A percentile compares a stretch with the other conserved stretches of the same genome.
These are phyloP conservation scores for Drosophila tristis DNA, from an alignment of 1,140 invertebrate genomes.

Conservation along the genomic window DNA sequence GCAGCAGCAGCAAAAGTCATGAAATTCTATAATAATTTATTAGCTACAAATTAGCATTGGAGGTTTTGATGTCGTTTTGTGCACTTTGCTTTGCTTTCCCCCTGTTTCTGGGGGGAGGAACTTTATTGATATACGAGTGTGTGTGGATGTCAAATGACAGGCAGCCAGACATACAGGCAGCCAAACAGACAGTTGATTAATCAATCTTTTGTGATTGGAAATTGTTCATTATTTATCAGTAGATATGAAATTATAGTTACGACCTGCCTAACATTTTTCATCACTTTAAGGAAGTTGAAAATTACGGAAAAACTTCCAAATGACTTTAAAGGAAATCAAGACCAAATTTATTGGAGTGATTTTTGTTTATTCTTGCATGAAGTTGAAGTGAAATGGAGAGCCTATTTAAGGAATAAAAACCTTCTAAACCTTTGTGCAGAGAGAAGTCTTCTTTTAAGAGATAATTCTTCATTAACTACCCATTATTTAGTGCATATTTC, in stretches of 20 bases:
- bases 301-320: too few species aligned
- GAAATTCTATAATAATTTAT: slow-evolving; percentile 61
- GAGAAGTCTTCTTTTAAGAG: too few species aligned
- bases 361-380: too few species aligned
- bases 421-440: too few species aligned
- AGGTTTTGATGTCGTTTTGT: slow-evolving; percentile 17
- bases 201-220: slow-evolving; percentile 40
- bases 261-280: background rate
- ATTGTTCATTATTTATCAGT: slow-evolving; percentile 48
- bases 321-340: too few species aligned
- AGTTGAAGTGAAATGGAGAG: too few species aligned
- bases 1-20: slow-evolving; percentile 12
- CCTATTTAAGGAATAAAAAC: too few species aligned
- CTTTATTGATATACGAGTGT: slow-evolving; percentile 31
- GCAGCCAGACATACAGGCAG: background rate
- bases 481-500: too few species aligned
- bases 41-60: slow-evolving; percentile 59
- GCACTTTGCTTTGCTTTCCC: background rate
- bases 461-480: too few species aligned
- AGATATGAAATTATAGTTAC: background rate
- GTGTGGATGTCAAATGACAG: slow-evolving; percentile 24
- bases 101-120: slow-evolving; percentile 21
- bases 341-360: too few species aligned
- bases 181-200: slow-evolving; percentile 32
- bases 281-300: background rate